Evolutionary conservation across 2,113 vertebrate genomes (phyloP), one percentile per base, ranked within the genome.

Genomic region (Aptenodytes patagonicus): DNA sequence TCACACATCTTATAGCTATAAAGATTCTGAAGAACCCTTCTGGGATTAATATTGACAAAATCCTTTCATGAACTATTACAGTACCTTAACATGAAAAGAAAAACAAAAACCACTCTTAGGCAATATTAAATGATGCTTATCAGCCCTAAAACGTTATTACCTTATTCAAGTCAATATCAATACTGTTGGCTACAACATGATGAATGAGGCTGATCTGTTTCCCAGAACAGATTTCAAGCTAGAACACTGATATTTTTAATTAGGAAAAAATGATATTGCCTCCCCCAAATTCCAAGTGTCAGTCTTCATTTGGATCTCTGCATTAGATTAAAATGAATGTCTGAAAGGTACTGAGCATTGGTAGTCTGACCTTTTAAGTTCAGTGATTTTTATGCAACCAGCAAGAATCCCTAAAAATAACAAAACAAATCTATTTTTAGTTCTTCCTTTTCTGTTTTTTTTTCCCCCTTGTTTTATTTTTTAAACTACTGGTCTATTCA

Each of bases 211-310:
- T 66, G 58, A 81, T 58, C 38, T 70, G 40, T 44, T 88, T 72
- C 46, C 58, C 87, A 72, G 40, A 92, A 83, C 16, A 90, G 54
- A 80, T 69, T 83, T 72, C 79, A 79, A 57, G 26, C 26, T 83
- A 88, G 26, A 90, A 73, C 29, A 75, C 0, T 76, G 38, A 44
- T 69, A 94, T 40, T 69, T 89, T 76, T 93, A 87, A 96, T 89
- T 68, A 87, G 47, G 60, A 87, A 91, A 91, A 86, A 68, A 82
- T 47, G 1, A 15, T 40, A 78, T 21, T 79, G 16, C 61, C 69
- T 95, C 81, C 61, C 47, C 44, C 52, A 71, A 79, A 96, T 94
- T 96, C 84, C 81, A 96, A 79, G 31, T 61, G 78, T 93, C 77
- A 85, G 47, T 58, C 77, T 89, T 89, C 47, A 82, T 69, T 61